These are phyloP conservation scores for Drosophila insularis DNA, from an alignment of 1,140 invertebrate species.

Conservation along the genomic window DNA sequence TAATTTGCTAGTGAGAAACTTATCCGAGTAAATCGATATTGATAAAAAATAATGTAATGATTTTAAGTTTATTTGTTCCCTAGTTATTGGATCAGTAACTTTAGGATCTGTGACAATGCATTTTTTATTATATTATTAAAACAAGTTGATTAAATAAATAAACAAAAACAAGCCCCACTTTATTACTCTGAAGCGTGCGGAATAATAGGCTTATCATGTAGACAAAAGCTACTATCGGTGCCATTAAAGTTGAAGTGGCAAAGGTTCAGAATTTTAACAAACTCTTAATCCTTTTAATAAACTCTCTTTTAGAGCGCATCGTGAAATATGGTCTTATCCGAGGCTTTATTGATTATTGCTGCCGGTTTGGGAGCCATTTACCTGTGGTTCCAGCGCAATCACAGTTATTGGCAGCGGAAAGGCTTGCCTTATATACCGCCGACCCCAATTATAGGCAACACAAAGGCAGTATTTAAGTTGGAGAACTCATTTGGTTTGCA, in stretches of 20 bases:
- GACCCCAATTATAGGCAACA: constrained; percentile 67
- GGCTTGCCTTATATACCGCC: constrained; percentile 65
- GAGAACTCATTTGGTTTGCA: constrained; percentile 58
- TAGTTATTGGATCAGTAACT: no score
- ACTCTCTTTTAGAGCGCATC: constrained; percentile 21
- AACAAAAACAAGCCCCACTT: neutral
- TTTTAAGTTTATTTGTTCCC: no score
- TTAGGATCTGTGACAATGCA: no score
- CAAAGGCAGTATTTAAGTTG: constrained; percentile 46
- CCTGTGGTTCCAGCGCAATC: constrained; percentile 62
- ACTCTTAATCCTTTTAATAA: neutral
- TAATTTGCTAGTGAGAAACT: no score
- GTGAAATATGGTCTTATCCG: constrained; percentile 58
- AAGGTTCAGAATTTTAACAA: no score
- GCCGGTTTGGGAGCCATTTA: constrained; percentile 48
- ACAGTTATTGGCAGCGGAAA: constrained; percentile 72
- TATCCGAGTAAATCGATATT: no score
- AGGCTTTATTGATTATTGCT: constrained; percentile 46
- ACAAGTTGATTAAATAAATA: neutral
- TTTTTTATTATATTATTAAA: neutral
- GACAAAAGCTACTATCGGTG: neutral
- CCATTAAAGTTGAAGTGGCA: neutral
- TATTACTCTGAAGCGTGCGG: neutral
- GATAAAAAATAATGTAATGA: no score
- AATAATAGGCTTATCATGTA: neutral